phyloP scores from a whole-genome alignment of 2,888 invertebrate genomes.

The Mystacides longicornis region DNA sequence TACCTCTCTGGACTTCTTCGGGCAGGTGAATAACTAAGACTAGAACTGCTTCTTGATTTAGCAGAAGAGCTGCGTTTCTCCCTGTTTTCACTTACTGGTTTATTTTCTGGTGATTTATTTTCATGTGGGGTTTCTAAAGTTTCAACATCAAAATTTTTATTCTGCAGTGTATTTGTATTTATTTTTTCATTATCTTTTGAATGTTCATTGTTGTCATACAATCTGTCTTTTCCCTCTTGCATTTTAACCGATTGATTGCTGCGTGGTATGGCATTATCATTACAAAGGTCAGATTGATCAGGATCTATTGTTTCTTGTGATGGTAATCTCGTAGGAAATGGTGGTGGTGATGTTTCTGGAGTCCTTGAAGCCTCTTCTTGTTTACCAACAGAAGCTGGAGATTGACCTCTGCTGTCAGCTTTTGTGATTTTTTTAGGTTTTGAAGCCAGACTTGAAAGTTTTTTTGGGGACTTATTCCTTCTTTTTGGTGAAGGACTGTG shows the following conservation, averaged over 20 bases:
- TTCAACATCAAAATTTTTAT: no score
- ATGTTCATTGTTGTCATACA: neutral
- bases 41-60: slow-evolving; percentile 41
- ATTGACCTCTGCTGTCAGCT: slow-evolving; percentile 13
- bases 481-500: slow-evolving; percentile 13
- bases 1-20: slow-evolving; percentile 62
- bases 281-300: no score
- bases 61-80: slow-evolving; percentile 23
- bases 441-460: slow-evolving; percentile 17
- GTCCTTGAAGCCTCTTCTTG: slow-evolving; percentile 18
- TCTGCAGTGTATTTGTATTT: no score
- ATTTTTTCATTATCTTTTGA: neutral
- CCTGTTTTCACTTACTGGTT: neutral
- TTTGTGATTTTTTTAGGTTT: slow-evolving; percentile 32
- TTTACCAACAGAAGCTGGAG: slow-evolving; percentile 10
- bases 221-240: neutral
- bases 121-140: neutral
- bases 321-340: no score
- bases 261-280: no score
- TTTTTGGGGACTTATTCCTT: slow-evolving; percentile 21
- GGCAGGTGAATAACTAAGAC: slow-evolving; percentile 63
- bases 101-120: neutral
- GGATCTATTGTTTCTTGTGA: no score
- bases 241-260: no score
- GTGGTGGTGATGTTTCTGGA: slow-evolving; percentile 24